phyloP scores from a whole-genome alignment of 2,797 vertebrate species.

The Bufotes viridis region DNA sequence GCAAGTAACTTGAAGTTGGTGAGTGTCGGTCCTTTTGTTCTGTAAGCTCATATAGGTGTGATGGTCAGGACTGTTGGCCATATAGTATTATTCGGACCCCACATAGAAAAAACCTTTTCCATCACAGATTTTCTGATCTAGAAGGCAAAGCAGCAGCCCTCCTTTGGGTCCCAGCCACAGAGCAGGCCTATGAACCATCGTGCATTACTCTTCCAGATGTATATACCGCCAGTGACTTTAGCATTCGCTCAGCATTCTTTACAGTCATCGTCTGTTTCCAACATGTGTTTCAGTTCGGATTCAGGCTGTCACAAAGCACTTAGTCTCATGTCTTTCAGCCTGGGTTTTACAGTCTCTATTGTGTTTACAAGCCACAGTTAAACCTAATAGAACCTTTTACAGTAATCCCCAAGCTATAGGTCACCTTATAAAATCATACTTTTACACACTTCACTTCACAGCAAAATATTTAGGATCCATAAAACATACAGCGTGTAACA shows the following conservation, averaged over 20 bases:
- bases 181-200: not conserved
- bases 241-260: not conserved
- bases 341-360: slow-evolving; percentile 18
- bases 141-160: not conserved
- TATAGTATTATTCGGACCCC: too few species aligned
- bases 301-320: not conserved
- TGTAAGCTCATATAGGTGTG: too few species aligned
- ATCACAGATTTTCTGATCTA: not conserved
- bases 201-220: not conserved
- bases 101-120: too few species aligned
- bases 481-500: not conserved
- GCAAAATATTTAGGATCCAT: slow-evolving; percentile 22
- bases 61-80: too few species aligned
- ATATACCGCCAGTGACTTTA: not conserved
- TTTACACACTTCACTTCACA: slow-evolving; percentile 15
- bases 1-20: too few species aligned
- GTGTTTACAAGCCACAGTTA: slow-evolving; percentile 41
- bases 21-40: too few species aligned
- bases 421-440: slow-evolving; percentile 44
- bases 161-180: not conserved
- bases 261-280: not conserved
- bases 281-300: not conserved
- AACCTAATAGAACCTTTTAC: slow-evolving; percentile 37
- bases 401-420: slow-evolving; percentile 30
- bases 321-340: slow-evolving; percentile 5